Base-by-base conservation (phyloP, 2,113 vertebrate species). In the Leptosomus discolor region DNA sequence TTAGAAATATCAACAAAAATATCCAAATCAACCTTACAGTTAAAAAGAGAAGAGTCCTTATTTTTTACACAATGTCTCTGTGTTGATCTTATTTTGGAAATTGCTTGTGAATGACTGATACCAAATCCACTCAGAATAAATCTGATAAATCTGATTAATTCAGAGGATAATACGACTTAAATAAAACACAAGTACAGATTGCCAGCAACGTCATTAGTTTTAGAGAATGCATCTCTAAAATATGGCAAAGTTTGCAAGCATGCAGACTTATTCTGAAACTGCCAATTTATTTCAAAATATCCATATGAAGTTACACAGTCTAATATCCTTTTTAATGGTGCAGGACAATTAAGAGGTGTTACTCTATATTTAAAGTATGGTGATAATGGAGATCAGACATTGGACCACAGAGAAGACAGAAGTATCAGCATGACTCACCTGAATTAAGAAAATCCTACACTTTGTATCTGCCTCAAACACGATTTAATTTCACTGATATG, bases 131-230 rank as follows among this genome's bases (percentile, higher is more conserved):
- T 2, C 50, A 87, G 61, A 86, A 60, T 90, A 93, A 96, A 93
- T 74, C 85, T 86, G 78, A 91, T 90, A 89, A 97, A 94, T 53
- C 93, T 92, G 93, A 95, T 97, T 94, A 96, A 91, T 94, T 83
- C 87, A 89, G 82, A 65, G 92, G 95, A 86, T 92, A 76, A 91
- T 88, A 12, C 1, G 6, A 89, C 65, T 96, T 97, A 95, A 70
- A 96, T 74, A 92, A 80, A 88, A 39, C 75, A 11, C 65, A 91
- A 92, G 43, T 67, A 39, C 48, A 17, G 82, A 85, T 58, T 89
- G 58, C 58, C 74, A 92, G 69, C 79, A 83, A 53, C 85, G 86
- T 71, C 84, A 91, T 90, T 88, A 45, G 11, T 57, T 95, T 84
- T 30, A 68, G 57, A 85, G 91, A 85, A 94, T 2, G 1, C 1